Conservation (phyloP, 2,888 invertebrate species). For the Suillia variegata region DNA sequence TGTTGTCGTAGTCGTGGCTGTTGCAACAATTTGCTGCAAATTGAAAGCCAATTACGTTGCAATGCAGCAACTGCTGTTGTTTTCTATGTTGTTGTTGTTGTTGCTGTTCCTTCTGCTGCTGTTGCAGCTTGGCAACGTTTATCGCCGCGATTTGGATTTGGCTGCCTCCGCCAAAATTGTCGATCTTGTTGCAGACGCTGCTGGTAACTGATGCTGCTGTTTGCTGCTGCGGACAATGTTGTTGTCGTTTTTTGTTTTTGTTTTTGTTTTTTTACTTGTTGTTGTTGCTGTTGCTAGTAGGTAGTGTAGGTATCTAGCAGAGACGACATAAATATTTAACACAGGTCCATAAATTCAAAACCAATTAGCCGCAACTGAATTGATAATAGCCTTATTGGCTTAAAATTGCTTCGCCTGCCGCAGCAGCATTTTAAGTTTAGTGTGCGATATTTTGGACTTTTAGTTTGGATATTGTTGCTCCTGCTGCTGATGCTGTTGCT, state of each 20-base stretch:
- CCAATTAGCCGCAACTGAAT: slow-evolving; percentile 59
- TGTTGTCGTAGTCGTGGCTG: slow-evolving; percentile 40
- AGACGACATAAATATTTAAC: slow-evolving; percentile 55
- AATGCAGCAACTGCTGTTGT: slow-evolving; percentile 3
- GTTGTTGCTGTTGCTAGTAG: too few relatives aligned
- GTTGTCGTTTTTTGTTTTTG: slow-evolving; percentile 3
- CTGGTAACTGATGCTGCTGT: slow-evolving; percentile 3
- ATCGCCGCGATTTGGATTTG: slow-evolving; percentile 25
- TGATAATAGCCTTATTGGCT: slow-evolving; percentile 50
- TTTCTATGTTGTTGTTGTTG: neutral
- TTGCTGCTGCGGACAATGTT: neutral
- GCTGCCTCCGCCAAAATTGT: slow-evolving; percentile 16
- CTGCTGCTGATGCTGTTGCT: too few relatives aligned
- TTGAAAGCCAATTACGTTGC: slow-evolving; percentile 59
- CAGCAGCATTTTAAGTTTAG: neutral
- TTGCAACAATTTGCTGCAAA: slow-evolving; percentile 57
- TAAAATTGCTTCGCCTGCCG: neutral
- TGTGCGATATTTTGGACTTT: too few relatives aligned
- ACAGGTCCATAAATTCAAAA: slow-evolving; percentile 59
- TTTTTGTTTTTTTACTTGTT: slow-evolving; percentile 13
- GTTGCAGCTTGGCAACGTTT: neutral
- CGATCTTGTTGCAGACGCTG: neutral
- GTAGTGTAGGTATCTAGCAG: slow-evolving; percentile 10
- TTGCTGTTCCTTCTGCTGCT: slow-evolving; percentile 7
- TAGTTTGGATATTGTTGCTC: neutral